Percentiles rank a stretch among this genome's conserved stretches.
These are phyloP conservation scores for Eupeodes luniger DNA, from an alignment of 2,888 invertebrate genomes.

Conservation along the genomic window DNA sequence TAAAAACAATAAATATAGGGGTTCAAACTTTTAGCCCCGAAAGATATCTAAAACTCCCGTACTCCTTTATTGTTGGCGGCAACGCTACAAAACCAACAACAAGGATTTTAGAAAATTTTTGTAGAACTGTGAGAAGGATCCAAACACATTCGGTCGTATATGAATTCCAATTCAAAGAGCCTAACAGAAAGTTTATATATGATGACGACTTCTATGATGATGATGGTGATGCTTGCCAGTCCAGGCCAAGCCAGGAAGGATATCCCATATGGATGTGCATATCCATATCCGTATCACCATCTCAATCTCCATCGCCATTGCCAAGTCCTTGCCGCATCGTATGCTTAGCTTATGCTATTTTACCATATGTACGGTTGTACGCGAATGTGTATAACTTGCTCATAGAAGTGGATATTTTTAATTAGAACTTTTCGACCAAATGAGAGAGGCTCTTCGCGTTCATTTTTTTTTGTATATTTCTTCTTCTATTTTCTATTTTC, in stretches of 20 bases:
- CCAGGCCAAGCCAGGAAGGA: conserved; percentile 43
- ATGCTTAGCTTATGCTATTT: neutral
- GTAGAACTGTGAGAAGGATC: conserved; percentile 42
- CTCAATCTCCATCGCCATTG: neutral
- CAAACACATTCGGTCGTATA: neutral
- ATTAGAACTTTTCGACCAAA: conserved; percentile 75
- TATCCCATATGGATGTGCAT: conserved; percentile 59
- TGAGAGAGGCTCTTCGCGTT: conserved; percentile 45
- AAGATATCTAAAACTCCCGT: no score
- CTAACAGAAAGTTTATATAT: conserved; percentile 32
- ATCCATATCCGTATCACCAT: conserved; percentile 38
- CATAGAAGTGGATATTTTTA: conserved; percentile 74
- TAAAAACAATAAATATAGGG: no score
- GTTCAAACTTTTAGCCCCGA: no score
- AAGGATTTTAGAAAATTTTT: conserved; percentile 55
- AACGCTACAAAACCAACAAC: conserved; percentile 13
- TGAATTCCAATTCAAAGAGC: conserved; percentile 58
- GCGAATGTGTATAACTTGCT: conserved; percentile 41
- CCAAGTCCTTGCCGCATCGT: neutral
- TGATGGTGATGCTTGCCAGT: neutral
- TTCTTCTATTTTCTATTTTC: neutral
- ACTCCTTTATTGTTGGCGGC: no score
- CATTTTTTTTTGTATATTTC: conserved; percentile 10
- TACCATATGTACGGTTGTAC: no score
- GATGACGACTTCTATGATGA: conserved; percentile 1